These are phyloP conservation scores for Apteryx owenii DNA, from an alignment of 2,113 vertebrate species.

Conservation along the genomic window DNA sequence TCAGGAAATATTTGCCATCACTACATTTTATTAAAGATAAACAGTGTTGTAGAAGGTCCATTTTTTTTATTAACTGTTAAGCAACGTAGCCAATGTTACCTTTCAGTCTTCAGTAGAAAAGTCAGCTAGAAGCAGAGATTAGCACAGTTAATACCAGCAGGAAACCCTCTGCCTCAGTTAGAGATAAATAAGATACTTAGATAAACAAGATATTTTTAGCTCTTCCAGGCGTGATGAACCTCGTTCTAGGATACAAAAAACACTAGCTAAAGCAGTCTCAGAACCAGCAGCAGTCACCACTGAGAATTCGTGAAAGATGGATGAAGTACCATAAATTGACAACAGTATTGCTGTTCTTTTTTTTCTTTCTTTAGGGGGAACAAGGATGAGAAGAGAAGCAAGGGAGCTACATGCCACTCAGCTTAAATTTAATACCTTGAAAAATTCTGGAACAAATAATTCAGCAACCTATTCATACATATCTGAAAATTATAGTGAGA, in stretches of 20 bases:
- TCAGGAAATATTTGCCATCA: constrained; percentile 3
- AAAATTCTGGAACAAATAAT: neutral
- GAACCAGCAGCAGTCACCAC: neutral
- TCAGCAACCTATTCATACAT: neutral
- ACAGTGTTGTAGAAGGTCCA: neutral
- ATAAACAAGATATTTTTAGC: neutral
- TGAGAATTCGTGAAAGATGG: neutral
- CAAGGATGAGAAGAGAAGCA: neutral
- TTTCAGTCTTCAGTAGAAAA: neutral
- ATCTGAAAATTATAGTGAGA: neutral
- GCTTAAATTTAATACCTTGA: neutral
- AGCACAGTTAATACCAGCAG: constrained; percentile 2
- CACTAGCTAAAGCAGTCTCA: neutral
- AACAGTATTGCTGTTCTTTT: neutral
- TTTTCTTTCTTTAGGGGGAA: neutral
- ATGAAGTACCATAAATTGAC: neutral
- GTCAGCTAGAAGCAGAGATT: neutral
- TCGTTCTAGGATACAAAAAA: neutral
- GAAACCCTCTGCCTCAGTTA: neutral
- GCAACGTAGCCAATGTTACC: neutral
- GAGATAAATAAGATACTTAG: neutral
- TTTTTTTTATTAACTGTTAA: neutral
- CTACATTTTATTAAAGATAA: neutral
- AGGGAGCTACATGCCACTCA: neutral
- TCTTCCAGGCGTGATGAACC: neutral